Base-by-base conservation (phyloP, 2,113 vertebrate species). In the Aix galericulata region DNA sequence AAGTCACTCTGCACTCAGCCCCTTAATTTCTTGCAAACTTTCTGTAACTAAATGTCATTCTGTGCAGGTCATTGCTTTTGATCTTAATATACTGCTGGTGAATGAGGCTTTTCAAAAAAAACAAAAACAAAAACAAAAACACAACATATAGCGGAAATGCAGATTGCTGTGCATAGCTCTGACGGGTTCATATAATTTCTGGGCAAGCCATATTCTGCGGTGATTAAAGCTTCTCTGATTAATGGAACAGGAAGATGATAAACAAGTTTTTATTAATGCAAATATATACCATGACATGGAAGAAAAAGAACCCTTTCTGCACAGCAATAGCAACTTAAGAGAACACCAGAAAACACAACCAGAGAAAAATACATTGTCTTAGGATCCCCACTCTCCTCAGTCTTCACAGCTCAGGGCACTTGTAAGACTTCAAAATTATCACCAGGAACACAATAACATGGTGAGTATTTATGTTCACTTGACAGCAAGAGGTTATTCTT, bases 201-300 rank as follows among this genome's bases (percentile, higher is more conserved):
- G 48, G 58, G 87, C 38, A 62, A 77, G 29, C 14, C 25, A 23
- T 52, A 60, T 77, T 93, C 60, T 86, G 25, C 73, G 58, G 62
- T 60, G 69, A 91, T 87, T 92, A 89, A 89, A 94, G 81, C 4
- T 67, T 58, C 22, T 50, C 11, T 48, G 26, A 89, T 91, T 92
- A 91, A 84, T 72, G 53, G 84, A 84, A 84, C 8, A 82, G 20
- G 44, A 91, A 79, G 36, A 36, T 40, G 29, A 69, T 62, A 82
- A 84, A 83, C 64, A 31, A 10, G 16, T 46, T 68, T 82, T 89
- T 91, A 75, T 75, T 86, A 82, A 75, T 73, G 53, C 27, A 84
- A 11, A 68, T 81, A 60, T 58, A 91, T 6, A 40, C 10, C 23
- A 60, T 26, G 75, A 56, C 26, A 44, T 0, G 0, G 52, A 84